These are phyloP conservation scores for Takifugu flavidus DNA, from an alignment of 2,113 vertebrate genomes.

Conservation along the genomic window DNA sequence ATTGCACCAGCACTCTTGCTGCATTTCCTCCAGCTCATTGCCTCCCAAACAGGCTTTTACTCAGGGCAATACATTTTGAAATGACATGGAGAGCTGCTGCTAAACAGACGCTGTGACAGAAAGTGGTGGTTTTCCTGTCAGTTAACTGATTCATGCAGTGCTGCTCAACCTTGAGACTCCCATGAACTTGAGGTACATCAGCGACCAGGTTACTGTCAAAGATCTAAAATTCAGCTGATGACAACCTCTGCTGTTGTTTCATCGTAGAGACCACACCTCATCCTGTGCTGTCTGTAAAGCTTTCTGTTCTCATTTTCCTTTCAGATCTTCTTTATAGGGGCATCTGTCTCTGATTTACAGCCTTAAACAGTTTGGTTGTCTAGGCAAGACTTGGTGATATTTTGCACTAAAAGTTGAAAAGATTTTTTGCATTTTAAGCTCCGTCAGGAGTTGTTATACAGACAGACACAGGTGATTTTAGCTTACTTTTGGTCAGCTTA, in stretches of 20 bases:
- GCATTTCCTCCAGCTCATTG: not conserved
- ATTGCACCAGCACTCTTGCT: not conserved
- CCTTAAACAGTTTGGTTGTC: too few species aligned
- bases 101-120: not conserved
- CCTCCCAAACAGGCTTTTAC: not conserved
- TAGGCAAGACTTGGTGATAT: not conserved
- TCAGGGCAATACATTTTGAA: not conserved
- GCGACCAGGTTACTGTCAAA: too few species aligned
- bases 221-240: too few species aligned
- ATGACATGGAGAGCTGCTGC: conserved; percentile 16
- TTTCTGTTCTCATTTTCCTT: too few species aligned
- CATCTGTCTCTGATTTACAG: not conserved
- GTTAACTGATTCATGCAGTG: conserved; percentile 40
- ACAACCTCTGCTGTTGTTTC: too few species aligned
- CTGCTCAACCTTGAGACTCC: not conserved
- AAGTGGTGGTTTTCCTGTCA: conserved; percentile 62
- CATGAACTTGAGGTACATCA: too few species aligned
- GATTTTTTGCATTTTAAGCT: not conserved
- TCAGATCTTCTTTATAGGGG: not conserved
- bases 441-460: not conserved
- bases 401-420: not conserved
- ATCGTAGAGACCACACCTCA: too few species aligned
- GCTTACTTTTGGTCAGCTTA: conserved; percentile 32
- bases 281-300: too few species aligned
- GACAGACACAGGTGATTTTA: conserved; percentile 1